These are phyloP conservation scores for Calcarius lapponicus DNA, from an alignment of 2,797 vertebrate genomes.

Conservation along the genomic window DNA sequence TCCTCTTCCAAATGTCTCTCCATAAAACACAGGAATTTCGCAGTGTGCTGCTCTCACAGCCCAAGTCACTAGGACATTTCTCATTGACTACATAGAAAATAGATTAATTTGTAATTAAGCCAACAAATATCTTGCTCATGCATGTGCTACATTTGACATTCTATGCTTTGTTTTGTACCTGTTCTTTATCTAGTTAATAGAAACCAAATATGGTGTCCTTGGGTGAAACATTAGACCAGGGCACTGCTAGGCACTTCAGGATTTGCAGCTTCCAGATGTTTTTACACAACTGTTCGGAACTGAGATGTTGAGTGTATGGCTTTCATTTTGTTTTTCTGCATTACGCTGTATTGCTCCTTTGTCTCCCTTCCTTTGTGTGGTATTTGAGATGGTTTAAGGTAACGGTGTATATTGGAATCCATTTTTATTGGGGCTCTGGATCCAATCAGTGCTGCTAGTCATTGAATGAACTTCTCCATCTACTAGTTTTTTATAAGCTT, in stretches of 20 bases:
- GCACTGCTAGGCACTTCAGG: background rate
- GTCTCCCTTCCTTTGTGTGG: background rate
- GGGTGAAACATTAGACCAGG: background rate
- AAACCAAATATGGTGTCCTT: background rate
- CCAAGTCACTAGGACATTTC: background rate
- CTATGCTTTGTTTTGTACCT: background rate
- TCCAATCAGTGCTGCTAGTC: constrained; percentile 5
- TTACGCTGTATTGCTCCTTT: background rate
- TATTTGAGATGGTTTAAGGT: constrained; percentile 19
- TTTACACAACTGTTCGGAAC: background rate
- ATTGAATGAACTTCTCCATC: background rate
- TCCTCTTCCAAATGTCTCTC: background rate
- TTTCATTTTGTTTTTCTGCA: constrained; percentile 11
- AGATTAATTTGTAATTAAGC: background rate
- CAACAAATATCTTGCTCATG: background rate
- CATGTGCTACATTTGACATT: background rate
- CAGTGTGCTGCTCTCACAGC: background rate
- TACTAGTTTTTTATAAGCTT: constrained; percentile 2
- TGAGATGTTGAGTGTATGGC: background rate
- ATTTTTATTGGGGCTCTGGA: constrained; percentile 42
- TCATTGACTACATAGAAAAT: background rate
- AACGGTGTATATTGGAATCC: background rate
- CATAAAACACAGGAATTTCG: background rate
- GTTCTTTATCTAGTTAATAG: background rate
- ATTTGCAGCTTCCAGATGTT: constrained; percentile 43